Base-by-base conservation (phyloP, 2,797 vertebrate genomes). In the Propithecus deckenii region DNA sequence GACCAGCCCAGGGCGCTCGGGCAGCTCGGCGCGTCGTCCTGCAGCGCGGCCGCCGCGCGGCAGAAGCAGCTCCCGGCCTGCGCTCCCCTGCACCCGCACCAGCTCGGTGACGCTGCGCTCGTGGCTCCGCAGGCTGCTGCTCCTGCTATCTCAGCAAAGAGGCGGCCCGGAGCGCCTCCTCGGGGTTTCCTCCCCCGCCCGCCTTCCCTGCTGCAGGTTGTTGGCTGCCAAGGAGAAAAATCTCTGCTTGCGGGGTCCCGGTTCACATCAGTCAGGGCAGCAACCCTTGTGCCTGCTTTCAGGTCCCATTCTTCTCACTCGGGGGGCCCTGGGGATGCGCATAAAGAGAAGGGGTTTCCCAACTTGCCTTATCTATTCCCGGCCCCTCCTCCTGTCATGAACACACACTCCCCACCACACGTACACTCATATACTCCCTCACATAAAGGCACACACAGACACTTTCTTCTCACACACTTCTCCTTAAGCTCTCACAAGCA, bases 91-190 rank as follows among this genome's bases (percentile, higher is more conserved):
- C 91, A 52, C 92, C 96, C 55, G 81, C 96, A 38, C 90, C 76
- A 9, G 79, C 86, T 83, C 46, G 0, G 93, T 95, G 95, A 95
- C 94, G 95, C 97, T 20, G 96, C 30, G 95, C 96, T 79, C 18
- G 95, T 22, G 96, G 91, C 92, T 90, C 96, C 91, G 94, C 96
- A 72, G 97, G 81, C 94, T 43, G 89, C 96, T 10, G 95, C 95
- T 95, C 89, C 84, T 72, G 96, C 97, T 93, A 88, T 48, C 96
- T 97, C 97, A 96, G 97, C 97, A 94, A 88, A 91, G 86, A 67
- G 95, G 89, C 86, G 32, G 89, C 96, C 79, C 17, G 94, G 96
- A 95, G 96, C 94, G 88, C 97, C 97, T 95, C 92, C 96, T 95
- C 92, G 93, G 97, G 97, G 90, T 91, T 96, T 91, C 96, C 94